Base-by-base conservation (phyloP, 2,797 vertebrate species). In the Halcyon leucocephala region DNA sequence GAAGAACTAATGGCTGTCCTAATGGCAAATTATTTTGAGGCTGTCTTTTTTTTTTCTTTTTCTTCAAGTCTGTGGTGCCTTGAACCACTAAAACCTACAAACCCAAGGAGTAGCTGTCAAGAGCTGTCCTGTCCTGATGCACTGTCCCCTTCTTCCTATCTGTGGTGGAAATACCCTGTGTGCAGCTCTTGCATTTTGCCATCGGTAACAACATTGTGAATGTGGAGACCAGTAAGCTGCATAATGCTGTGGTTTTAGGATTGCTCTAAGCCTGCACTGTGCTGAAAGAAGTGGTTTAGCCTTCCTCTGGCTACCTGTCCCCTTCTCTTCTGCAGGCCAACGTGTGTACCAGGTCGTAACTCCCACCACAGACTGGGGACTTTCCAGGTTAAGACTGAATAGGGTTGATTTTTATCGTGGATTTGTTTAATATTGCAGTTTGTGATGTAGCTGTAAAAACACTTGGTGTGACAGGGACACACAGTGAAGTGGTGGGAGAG, bases 1-100 rank as follows among this genome's bases (percentile, higher is more conserved):
- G 37, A 77, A 89, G 62, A 93, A 93, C 73, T 90, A 84, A 85
- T 82, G 46, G 20, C 90, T 86, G 51, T 89, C 48, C 57, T 96
- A 89, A 84, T 86, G 66, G 66, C 51, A 84, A 49, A 76, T 84
- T 60, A 76, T 86, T 90, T 61, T 51, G 12, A 94, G 86, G 51
- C 19, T 31, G 31, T 8, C 16, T 65, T 86, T 54, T 54, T 54
- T 31, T 26, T 54, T 19, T 35, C 35, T 54, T 18, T 39, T 74
- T 9, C 31, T 60, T 49, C 28, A 37, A 26, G 18, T 65, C 71
- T 58, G 9, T 74, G 49, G 67, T 9, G n/a, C 9, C 29, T 74
- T 48, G 24, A 81, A 69, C 35, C 22, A 52, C 18, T 70, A 66
- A 70, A 94, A 83, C 7, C 44, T 57, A 73, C 6, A n/a, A 58